Evolutionary conservation across 2,888 invertebrate genomes (phyloP), one percentile per base, ranked within the genome.

Genomic region (Phorcus lineatus): DNA sequence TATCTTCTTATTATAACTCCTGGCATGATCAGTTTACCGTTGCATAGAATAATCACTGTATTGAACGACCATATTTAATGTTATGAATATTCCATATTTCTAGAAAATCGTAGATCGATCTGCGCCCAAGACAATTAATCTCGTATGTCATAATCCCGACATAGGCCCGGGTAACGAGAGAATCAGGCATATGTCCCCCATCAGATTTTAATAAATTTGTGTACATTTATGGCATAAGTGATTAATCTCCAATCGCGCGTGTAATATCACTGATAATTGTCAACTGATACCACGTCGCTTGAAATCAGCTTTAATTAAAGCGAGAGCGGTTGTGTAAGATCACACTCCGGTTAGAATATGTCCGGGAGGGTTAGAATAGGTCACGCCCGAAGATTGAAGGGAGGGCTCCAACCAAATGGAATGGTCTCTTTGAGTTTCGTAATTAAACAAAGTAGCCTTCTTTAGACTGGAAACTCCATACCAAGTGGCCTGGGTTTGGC

Each of bases 191-290:
- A 70, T 70, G 70, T 36, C 40, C 31, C 19, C 31, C 36, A 70
- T 70, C 70, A 70, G 31, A 31, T 19, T 70, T 70, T 40, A 70
- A 70, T 70, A 70, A 70, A 40, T 70, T 19, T 70, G 70, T 70
- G 70, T 70, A 70, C 70, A 70, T 70, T 70, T 70, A 70, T 70
- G 70, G 31, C 70, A 70, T 70, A 70, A 70, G 70, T 70, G 75
- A 53, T 76, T 76, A 55, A 76, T 55, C 54, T 36, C 16, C 54
- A 54, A 53, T 28, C 31, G 76, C n/a, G 24, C 55, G 76, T 76
- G 76, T 76, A 76, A 76, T 76, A 36, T 55, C 76, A 76, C 17
- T 24, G 54, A 31, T 76, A 76, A 76, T 55, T 76, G 76, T 17
- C 53, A 76, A 31, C n/a, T 55, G 76, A 76, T 55, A 55, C 31